Conservation (phyloP, 2,888 invertebrate species). For the Eupithecia insigniata region DNA sequence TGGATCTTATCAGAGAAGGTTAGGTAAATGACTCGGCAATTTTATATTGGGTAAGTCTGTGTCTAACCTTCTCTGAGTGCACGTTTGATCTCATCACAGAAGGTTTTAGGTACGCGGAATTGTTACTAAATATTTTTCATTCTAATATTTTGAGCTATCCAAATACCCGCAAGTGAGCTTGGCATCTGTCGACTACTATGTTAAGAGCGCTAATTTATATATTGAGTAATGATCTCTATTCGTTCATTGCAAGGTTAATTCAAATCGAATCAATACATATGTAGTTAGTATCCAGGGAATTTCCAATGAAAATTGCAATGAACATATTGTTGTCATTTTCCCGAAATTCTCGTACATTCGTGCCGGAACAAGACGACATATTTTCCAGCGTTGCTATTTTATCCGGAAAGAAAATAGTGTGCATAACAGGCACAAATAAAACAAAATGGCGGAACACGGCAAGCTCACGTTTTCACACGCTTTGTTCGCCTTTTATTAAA, state of each 20-base stretch:
- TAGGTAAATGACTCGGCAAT: too few relatives aligned
- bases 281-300: neutral
- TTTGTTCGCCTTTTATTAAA: constrained; percentile 39
- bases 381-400: constrained; percentile 37
- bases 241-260: neutral
- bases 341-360: constrained; percentile 27
- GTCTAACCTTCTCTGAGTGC: too few relatives aligned
- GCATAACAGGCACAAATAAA: constrained; percentile 34
- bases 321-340: constrained; percentile 24
- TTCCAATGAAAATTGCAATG: constrained; percentile 15
- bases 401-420: constrained; percentile 35
- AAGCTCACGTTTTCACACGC: constrained; percentile 39
- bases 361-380: constrained; percentile 34
- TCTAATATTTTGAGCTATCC: neutral
- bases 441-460: constrained; percentile 41
- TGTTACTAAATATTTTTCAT: too few relatives aligned
- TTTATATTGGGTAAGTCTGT: too few relatives aligned
- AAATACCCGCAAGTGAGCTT: neutral
- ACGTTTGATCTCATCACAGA: too few relatives aligned
- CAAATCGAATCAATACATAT: neutral
- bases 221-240: too few relatives aligned
- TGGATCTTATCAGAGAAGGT: too few relatives aligned
- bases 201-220: too few relatives aligned
- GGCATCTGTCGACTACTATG: neutral
- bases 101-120: too few relatives aligned